Evolutionary conservation across 2,888 invertebrate species (phyloP).

Genomic region (Platypus cylindrus): DNA sequence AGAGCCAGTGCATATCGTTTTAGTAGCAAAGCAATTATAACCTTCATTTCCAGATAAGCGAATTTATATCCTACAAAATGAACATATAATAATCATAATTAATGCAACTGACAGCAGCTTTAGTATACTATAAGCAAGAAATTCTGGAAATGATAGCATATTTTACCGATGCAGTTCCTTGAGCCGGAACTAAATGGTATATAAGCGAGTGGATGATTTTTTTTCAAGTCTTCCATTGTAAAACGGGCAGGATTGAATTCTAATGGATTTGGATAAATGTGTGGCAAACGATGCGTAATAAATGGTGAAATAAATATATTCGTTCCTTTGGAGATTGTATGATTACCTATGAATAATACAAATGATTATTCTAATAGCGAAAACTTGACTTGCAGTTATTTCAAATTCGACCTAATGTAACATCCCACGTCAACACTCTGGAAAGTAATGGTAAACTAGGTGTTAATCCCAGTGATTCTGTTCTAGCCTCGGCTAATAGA

Average conservation of each 20-base stretch:
- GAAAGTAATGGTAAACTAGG: slow-evolving; percentile 57
- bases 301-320: slow-evolving; percentile 43
- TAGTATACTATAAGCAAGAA: not conserved
- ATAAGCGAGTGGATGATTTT: slow-evolving; percentile 43
- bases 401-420: slow-evolving; percentile 48
- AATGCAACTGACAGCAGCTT: not conserved
- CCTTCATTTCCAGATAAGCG: slow-evolving; percentile 47
- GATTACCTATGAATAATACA: slow-evolving; percentile 28
- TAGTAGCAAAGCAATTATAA: slow-evolving; percentile 40
- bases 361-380: too few relatives aligned
- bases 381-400: too few relatives aligned
- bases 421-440: slow-evolving; percentile 42
- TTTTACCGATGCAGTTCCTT: slow-evolving; percentile 41
- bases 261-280: slow-evolving; percentile 43
- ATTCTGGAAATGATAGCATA: too few relatives aligned
- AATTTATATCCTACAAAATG: slow-evolving; percentile 43
- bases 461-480: slow-evolving; percentile 48
- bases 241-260: slow-evolving; percentile 46
- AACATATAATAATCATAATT: not conserved
- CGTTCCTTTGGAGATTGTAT: slow-evolving; percentile 40
- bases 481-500: too few relatives aligned
- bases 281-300: slow-evolving; percentile 42
- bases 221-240: slow-evolving; percentile 36
- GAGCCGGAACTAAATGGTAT: slow-evolving; percentile 49
- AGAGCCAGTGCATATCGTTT: slow-evolving; percentile 38